Evolutionary conservation across 2,113 vertebrate genomes (phyloP).

Genomic region (Terrapene triunguis): DNA sequence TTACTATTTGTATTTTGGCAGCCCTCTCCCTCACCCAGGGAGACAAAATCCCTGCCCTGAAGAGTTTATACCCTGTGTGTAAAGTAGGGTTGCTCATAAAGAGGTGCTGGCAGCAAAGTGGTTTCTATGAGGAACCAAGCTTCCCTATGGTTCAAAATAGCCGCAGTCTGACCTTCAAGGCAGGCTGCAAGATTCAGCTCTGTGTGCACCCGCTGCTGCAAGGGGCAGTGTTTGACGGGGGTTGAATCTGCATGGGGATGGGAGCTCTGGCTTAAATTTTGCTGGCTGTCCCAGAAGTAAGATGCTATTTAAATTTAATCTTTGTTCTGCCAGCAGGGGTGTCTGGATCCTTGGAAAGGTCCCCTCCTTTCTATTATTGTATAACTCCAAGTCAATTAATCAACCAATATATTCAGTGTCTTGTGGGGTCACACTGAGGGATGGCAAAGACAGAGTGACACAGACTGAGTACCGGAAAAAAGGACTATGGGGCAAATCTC

Average conservation of each 20-base stretch:
- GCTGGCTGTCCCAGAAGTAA: background rate
- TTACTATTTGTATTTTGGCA: slow-evolving; percentile 48
- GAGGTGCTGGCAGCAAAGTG: background rate
- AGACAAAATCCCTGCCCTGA: slow-evolving; percentile 34
- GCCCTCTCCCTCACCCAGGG: slow-evolving; percentile 44
- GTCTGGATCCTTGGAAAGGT: background rate
- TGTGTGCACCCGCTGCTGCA: background rate
- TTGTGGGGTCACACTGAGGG: background rate
- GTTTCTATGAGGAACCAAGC: background rate
- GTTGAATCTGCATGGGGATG: rapidly evolving
- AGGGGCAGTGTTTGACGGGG: background rate
- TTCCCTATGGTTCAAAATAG: background rate
- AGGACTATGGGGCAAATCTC: background rate
- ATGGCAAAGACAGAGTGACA: background rate
- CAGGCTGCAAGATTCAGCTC: rapidly evolving
- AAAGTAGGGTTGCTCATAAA: background rate
- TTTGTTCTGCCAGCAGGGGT: background rate
- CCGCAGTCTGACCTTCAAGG: background rate
- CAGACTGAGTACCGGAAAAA: background rate
- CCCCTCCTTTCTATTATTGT: background rate
- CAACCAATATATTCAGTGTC: background rate
- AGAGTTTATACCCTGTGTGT: background rate
- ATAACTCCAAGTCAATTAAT: background rate
- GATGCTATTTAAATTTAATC: background rate
- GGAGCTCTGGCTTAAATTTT: background rate